Evolutionary conservation across 2,888 invertebrate genomes (phyloP).

Genomic region (Ophion obscuratus): DNA sequence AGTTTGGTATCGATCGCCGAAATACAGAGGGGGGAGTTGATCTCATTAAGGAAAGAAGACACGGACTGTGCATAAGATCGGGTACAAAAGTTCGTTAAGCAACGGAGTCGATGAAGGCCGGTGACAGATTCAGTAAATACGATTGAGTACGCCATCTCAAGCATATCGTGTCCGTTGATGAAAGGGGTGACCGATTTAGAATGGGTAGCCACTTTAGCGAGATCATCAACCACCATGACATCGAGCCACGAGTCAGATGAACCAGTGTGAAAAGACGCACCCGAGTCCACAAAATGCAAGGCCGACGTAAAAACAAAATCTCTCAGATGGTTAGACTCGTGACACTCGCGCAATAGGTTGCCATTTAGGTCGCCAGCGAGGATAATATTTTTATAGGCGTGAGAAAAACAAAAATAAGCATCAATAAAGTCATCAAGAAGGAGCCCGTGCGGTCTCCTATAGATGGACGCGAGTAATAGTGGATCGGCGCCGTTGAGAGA

Average conservation of each 20-base stretch:
- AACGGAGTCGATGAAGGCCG: background rate
- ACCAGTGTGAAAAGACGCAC: slow-evolving; percentile 15
- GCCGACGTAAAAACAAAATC: background rate
- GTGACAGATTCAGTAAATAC: too few species aligned
- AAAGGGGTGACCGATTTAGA: slow-evolving; percentile 1
- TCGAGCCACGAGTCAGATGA: background rate
- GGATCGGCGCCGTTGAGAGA: background rate
- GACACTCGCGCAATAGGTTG: background rate
- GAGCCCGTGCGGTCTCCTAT: slow-evolving; percentile 28
- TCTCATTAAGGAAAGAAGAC: background rate
- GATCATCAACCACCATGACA: slow-evolving; percentile 7
- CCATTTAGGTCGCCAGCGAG: background rate
- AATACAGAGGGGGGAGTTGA: background rate
- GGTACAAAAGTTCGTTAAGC: background rate
- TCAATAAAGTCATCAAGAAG: background rate
- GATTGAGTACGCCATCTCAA: background rate
- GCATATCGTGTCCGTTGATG: slow-evolving; percentile 34
- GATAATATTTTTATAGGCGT: slow-evolving; percentile 31
- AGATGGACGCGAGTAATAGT: slow-evolving; percentile 11
- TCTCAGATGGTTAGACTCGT: background rate
- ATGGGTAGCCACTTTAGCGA: background rate
- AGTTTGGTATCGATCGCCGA: background rate
- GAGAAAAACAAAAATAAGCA: background rate
- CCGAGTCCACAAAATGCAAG: background rate
- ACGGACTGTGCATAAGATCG: too few species aligned